Conservation (phyloP, 2,113 vertebrate genomes). For the Penelope pileata region DNA sequence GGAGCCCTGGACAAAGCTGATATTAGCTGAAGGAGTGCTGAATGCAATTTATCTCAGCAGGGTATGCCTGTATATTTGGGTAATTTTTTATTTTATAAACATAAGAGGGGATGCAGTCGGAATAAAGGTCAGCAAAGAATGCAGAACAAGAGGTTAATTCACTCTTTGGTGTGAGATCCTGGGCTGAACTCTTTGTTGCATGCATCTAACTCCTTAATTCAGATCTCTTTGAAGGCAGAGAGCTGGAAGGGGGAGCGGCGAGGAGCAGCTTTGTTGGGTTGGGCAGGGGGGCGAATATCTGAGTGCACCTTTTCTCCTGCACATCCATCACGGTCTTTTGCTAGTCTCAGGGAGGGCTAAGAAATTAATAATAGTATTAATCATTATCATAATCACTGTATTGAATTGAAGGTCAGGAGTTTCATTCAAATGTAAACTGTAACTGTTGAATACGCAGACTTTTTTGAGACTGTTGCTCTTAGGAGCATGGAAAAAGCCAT, state of each 20-base stretch:
- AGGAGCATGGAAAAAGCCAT: background rate
- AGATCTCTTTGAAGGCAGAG: background rate
- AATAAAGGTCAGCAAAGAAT: background rate
- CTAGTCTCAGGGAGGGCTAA: background rate
- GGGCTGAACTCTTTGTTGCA: background rate
- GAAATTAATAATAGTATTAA: background rate
- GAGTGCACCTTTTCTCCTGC: background rate
- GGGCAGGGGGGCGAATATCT: background rate
- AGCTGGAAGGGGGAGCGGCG: background rate
- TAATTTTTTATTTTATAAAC: background rate
- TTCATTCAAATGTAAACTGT: background rate
- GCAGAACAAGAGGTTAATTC: background rate
- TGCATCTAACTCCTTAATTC: background rate
- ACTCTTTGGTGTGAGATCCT: background rate
- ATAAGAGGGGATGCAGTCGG: background rate
- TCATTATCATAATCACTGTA: background rate
- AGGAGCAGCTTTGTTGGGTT: background rate
- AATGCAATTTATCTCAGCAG: conserved; percentile 42
- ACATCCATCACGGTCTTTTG: rapidly evolving
- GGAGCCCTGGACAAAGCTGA: conserved; percentile 24
- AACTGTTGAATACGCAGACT: background rate
- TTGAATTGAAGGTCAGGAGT: background rate
- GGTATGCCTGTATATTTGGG: background rate
- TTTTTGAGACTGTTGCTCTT: background rate
- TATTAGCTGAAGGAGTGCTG: background rate